Conservation (phyloP, 2,888 invertebrate species). For the Drosophila falleni region DNA sequence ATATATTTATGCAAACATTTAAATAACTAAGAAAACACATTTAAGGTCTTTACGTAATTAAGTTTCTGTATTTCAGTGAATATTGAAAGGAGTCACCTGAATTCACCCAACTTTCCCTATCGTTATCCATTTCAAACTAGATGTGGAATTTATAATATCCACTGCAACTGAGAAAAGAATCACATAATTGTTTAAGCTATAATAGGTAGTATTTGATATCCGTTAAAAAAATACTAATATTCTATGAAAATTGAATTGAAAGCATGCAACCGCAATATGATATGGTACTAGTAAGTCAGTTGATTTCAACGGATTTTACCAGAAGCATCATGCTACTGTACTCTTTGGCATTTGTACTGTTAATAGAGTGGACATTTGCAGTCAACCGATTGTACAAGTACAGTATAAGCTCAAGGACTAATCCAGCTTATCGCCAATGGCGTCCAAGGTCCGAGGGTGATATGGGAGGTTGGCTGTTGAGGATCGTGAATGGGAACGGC, state of each 20-base stretch:
- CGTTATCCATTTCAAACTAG: background rate
- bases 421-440: background rate
- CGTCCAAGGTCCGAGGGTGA: background rate
- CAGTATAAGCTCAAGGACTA: background rate
- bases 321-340: constrained; percentile 1
- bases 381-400: background rate
- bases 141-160: background rate
- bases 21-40: too few relatives aligned
- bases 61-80: too few relatives aligned
- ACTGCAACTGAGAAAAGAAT: background rate
- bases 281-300: constrained; percentile 4
- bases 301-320: background rate
- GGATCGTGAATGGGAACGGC: constrained; percentile 9
- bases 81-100: too few relatives aligned
- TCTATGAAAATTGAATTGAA: background rate
- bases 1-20: too few relatives aligned
- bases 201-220: background rate
- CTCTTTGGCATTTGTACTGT: background rate
- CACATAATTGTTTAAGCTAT: background rate
- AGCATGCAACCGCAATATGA: background rate
- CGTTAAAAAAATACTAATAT: background rate
- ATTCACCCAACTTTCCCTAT: too few relatives aligned
- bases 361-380: background rate
- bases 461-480: constrained; percentile 18
- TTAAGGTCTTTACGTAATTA: too few relatives aligned